Evolutionary conservation across 53 echinoderm and acorn worm species (phyloP), one percentile per base, ranked within the genome.

Genomic region (Holothuria scabra): DNA sequence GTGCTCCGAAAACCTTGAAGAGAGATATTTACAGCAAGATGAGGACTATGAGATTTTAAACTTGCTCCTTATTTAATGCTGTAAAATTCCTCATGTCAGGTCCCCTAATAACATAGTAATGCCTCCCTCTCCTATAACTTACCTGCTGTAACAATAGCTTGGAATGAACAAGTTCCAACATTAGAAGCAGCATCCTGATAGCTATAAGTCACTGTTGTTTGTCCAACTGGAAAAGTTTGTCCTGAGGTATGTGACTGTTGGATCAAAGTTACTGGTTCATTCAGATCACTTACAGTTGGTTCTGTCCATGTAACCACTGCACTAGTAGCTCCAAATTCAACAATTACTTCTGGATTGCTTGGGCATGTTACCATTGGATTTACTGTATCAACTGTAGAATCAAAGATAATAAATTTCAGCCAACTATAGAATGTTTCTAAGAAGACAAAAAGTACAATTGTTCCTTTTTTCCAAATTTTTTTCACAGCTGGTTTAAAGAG

Each of bases 261-360:
- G 35, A 81, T 21, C 70, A 90, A 19, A 19, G 81, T 56, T 14
- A 71, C 69, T 41, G 74, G 65, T 1, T 60, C 67, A 48, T 86
- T 87, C 21, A 83, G 44, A 60, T 94, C 94, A 0, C 72, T 61
- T n/a, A 89, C 83, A 19, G 67, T 79, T 29, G 94, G 94, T 33
- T 91, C 94, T 21, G 69, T n/a, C 85, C 84, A 94, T 58, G 60
- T 72, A 16, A 87, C 85, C 0, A 63, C 33, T 8, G 55, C 31
- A 2, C 33, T 58, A 20, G 76, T 22, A 8, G 88, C 83, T 64
- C 76, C 83, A 21, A 88, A 65, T 75, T 89, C 80, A 21, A 87
- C 64, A 19, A 9, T 84, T 5, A 79, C 38, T n/a, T 59, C 48
- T 60, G 67, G 41, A 60, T 60, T 32, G 2, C 34, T 66, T 13